Evolutionary conservation across 2,113 vertebrate species (phyloP).

Genomic region (Podarcis cretensis): DNA sequence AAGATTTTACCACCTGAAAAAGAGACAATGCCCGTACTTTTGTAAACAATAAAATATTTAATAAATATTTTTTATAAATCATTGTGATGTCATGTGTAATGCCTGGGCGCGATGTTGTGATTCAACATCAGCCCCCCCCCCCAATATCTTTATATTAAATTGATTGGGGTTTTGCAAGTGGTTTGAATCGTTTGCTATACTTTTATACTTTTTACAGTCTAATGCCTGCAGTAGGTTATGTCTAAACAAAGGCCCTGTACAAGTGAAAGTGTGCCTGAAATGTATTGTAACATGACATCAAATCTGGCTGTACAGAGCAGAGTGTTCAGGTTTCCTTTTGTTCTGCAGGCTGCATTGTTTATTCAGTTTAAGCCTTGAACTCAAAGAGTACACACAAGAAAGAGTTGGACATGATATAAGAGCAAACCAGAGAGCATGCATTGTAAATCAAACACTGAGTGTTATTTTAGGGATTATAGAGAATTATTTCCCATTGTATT

Average conservation of each 20-base stretch:
- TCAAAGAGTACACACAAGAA: neutral
- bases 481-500: neutral
- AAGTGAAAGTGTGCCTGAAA: neutral
- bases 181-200: neutral
- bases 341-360: neutral
- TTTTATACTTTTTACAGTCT: no score
- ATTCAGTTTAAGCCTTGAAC: neutral
- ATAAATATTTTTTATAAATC: no score
- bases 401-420: neutral
- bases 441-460: neutral
- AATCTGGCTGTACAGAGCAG: neutral
- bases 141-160: no score
- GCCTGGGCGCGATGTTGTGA: no score
- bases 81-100: no score
- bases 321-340: constrained; percentile 9
- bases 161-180: neutral
- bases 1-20: no score
- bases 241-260: neutral
- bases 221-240: neutral
- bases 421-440: constrained; percentile 1
- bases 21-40: no score
- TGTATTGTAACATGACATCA: neutral
- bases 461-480: constrained; percentile 15
- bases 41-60: no score
- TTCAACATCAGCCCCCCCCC: no score